These are phyloP conservation scores for Psophia crepitans DNA, from an alignment of 2,113 vertebrate genomes.

Conservation along the genomic window DNA sequence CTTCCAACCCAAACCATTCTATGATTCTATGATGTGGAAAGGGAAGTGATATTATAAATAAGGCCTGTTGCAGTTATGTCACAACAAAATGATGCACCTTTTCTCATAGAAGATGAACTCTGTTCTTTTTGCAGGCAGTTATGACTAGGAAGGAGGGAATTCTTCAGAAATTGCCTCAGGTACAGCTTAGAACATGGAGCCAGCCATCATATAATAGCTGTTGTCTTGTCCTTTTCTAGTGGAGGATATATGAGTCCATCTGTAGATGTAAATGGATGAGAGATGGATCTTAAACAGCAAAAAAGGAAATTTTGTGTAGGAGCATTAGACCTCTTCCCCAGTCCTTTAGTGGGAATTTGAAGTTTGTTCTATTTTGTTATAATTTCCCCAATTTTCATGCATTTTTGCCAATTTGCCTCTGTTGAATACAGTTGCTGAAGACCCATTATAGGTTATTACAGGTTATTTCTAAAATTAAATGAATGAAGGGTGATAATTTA, in stretches of 20 bases:
- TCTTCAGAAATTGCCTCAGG: neutral
- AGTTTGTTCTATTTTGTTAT: neutral
- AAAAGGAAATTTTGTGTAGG: neutral
- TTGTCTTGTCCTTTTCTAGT: neutral
- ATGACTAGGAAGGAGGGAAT: neutral
- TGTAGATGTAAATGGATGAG: neutral
- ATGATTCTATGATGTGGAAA: too few species aligned
- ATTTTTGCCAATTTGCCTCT: neutral
- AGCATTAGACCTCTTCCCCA: neutral
- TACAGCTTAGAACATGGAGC: neutral
- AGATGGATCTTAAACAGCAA: neutral
- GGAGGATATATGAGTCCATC: neutral
- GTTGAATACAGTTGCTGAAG: neutral
- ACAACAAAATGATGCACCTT: neutral
- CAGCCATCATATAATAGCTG: neutral
- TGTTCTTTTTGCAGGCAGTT: neutral
- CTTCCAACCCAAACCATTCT: too few species aligned
- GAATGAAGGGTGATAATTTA: neutral
- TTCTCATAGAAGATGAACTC: neutral
- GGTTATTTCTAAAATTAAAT: neutral
- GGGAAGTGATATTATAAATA: neutral
- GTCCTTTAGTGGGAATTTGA: neutral
- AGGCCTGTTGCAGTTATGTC: neutral
- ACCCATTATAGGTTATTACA: neutral
- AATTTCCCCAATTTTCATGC: neutral